Conservation (phyloP, 2,888 invertebrate species). For the Macroteleia sp. region DNA sequence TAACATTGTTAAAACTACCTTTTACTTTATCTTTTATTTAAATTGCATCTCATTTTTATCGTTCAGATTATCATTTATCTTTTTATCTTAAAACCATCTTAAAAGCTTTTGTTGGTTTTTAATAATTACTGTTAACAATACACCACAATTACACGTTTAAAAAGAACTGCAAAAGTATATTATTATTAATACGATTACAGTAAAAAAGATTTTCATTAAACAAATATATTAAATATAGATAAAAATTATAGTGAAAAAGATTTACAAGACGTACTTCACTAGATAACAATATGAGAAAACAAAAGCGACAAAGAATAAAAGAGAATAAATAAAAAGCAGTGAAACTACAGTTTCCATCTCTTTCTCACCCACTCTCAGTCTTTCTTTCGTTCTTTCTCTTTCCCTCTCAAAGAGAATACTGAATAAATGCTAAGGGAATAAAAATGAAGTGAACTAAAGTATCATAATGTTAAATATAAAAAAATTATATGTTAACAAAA, state of each 20-base stretch:
- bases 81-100: no score
- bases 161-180: no score
- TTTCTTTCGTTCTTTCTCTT: constrained; percentile 6
- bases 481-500: constrained; percentile 28
- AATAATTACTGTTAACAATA: no score
- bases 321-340: constrained; percentile 51
- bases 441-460: constrained; percentile 37
- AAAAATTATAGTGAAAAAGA: constrained; percentile 33
- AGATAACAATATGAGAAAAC: constrained; percentile 39
- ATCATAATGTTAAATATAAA: constrained; percentile 33
- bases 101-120: no score
- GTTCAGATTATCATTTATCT: no score
- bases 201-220: constrained; percentile 19
- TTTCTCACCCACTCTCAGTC: constrained; percentile 22
- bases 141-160: no score
- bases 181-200: no score
- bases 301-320: constrained; percentile 45
- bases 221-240: constrained; percentile 25
- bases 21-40: no score
- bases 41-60: no score
- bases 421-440: constrained; percentile 46
- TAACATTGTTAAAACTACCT: no score
- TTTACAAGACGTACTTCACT: constrained; percentile 23
- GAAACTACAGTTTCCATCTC: constrained; percentile 13
- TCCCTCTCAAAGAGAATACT: constrained; percentile 43